Evolutionary conservation across 1,140 invertebrate species (phyloP).

Genomic region (Achatina immaculata): DNA sequence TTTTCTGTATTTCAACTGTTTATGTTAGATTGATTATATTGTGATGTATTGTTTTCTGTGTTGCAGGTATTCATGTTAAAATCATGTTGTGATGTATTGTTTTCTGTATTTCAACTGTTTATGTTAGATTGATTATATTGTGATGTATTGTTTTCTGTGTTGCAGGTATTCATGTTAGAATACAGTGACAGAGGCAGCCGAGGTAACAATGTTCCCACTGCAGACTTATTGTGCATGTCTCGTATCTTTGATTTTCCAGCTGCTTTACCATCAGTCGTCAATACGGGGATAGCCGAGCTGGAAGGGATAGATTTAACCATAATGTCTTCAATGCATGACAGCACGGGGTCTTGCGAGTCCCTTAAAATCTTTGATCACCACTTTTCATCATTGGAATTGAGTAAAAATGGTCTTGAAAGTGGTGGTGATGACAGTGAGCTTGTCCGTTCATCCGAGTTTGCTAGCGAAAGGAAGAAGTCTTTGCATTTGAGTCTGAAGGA

Average conservation of each 20-base stretch:
- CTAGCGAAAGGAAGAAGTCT: background rate
- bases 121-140: too few relatives aligned
- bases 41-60: too few relatives aligned
- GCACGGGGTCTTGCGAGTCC: background rate
- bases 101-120: too few relatives aligned
- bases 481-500: background rate
- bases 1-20: too few relatives aligned
- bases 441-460: background rate
- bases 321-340: background rate
- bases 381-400: background rate
- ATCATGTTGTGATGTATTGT: too few relatives aligned
- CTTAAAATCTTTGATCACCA: constrained; percentile 10
- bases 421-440: background rate
- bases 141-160: background rate
- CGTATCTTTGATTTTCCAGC: constrained; percentile 10
- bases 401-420: background rate
- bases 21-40: too few relatives aligned
- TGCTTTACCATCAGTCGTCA: background rate
- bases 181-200: constrained; percentile 8
- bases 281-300: background rate
- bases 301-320: constrained; percentile 7
- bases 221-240: constrained; percentile 33
- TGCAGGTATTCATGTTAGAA: constrained; percentile 29
- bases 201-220: constrained; percentile 19
- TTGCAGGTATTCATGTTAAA: too few relatives aligned